These are phyloP conservation scores for Macroteleia sp. DNA, from an alignment of 2,888 invertebrate species.

Conservation along the genomic window DNA sequence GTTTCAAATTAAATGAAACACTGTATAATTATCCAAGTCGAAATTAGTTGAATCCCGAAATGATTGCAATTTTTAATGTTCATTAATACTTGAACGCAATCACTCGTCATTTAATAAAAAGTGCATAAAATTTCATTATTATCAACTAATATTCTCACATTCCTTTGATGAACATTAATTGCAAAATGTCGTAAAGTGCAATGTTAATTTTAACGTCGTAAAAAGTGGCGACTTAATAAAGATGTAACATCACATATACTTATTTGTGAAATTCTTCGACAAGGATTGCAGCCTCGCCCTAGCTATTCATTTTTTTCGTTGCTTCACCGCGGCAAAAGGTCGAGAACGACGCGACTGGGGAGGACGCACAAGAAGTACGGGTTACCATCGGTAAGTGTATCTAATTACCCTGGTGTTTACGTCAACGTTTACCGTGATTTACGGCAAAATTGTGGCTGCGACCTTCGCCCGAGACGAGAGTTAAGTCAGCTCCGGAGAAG, in stretches of 20 bases:
- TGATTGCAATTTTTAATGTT: too few species aligned
- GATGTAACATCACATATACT: conserved; percentile 43
- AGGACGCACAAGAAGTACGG: conserved; percentile 72
- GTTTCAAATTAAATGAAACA: too few species aligned
- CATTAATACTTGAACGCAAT: too few species aligned
- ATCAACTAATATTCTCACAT: conserved; percentile 16
- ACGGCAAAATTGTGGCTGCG: conserved; percentile 81
- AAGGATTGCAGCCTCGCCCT: conserved; percentile 39
- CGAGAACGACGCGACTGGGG: conserved; percentile 59
- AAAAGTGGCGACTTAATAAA: conserved; percentile 40
- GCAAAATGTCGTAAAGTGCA: conserved; percentile 25
- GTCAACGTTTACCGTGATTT: conserved; percentile 83
- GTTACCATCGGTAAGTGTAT: conserved; percentile 79
- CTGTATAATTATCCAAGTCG: too few species aligned
- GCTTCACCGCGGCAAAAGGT: conserved; percentile 54
- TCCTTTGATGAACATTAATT: conserved; percentile 27
- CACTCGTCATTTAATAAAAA: too few species aligned
- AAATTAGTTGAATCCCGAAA: too few species aligned
- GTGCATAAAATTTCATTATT: too few species aligned
- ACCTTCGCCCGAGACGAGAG: conserved; percentile 77
- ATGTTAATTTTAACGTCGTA: conserved; percentile 24
- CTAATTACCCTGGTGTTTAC: conserved; percentile 83
- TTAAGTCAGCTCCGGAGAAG: conserved; percentile 47
- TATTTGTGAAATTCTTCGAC: conserved; percentile 45
- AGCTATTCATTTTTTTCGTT: conserved; percentile 52